Percentiles rank a stretch among this genome's conserved stretches.
These are phyloP conservation scores for Catharus ustulatus DNA, from an alignment of 2,797 vertebrate species.

Conservation along the genomic window DNA sequence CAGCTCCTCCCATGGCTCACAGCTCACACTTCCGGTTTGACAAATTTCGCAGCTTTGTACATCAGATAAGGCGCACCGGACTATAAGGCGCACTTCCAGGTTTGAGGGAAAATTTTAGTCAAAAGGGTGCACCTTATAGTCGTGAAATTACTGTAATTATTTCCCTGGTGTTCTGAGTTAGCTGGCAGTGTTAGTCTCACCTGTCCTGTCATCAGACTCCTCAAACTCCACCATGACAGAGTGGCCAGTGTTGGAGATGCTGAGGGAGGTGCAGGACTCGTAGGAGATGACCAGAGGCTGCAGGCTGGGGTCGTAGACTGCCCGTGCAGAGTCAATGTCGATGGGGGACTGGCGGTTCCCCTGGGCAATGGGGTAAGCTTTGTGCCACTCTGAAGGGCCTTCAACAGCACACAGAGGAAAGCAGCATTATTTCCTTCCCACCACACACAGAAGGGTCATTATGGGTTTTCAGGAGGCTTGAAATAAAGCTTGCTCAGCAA, in stretches of 20 bases:
- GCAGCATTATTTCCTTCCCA: not conserved
- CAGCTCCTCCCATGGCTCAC: no score
- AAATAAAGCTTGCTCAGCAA: not conserved
- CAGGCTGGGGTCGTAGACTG: slow-evolving; percentile 83
- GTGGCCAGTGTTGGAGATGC: slow-evolving; percentile 91
- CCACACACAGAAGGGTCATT: not conserved
- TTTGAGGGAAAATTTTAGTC: no score
- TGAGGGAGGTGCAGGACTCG: slow-evolving; percentile 86
- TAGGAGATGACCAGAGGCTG: slow-evolving; percentile 84
- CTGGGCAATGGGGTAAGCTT: slow-evolving; percentile 86
- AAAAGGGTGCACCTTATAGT: no score
- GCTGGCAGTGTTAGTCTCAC: slow-evolving; percentile 69
- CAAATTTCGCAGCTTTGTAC: no score
- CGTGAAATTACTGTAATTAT: not conserved
- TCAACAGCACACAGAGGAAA: not conserved
- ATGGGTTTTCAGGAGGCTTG: not conserved
- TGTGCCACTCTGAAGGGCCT: slow-evolving; percentile 92
- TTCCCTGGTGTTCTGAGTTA: not conserved
- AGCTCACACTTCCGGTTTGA: no score
- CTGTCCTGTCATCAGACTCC: slow-evolving; percentile 88
- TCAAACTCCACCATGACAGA: slow-evolving; percentile 94
- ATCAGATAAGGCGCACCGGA: no score
- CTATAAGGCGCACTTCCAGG: no score
- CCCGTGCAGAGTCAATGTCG: slow-evolving; percentile 84
- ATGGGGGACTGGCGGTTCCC: slow-evolving; percentile 93